Percentiles rank a stretch among this genome's conserved stretches.
phyloP scores from a whole-genome alignment of 2,888 invertebrate genomes.

The Leucoma salicis region DNA sequence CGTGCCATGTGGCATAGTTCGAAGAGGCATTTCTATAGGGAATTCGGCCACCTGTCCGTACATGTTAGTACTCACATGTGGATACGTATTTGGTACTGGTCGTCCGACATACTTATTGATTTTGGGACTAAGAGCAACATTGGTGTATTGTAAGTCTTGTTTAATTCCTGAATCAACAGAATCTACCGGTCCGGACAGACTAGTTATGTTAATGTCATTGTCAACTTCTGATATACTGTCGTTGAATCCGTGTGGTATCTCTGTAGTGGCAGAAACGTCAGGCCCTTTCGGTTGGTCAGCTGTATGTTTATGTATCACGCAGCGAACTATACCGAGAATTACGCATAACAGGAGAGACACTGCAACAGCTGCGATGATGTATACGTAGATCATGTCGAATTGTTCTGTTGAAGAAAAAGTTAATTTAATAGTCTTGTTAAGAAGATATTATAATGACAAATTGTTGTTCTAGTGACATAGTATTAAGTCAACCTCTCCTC shows the following conservation, averaged over 20 bases:
- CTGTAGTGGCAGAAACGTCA: conserved; percentile 87
- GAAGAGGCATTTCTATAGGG: conserved; percentile 78
- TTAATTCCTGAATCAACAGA: conserved; percentile 69
- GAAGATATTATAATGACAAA: no score
- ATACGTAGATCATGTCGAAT: conserved; percentile 90
- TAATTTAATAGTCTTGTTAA: neutral
- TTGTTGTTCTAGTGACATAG: no score
- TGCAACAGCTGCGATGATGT: conserved; percentile 89
- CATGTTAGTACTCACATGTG: conserved; percentile 77
- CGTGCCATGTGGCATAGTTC: conserved; percentile 75
- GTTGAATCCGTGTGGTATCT: conserved; percentile 90
- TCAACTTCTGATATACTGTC: conserved; percentile 94
- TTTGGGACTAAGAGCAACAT: conserved; percentile 71
- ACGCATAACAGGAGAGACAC: conserved; percentile 87
- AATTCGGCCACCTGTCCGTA: conserved; percentile 78
- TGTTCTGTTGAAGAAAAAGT: conserved; percentile 81
- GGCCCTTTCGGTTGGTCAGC: conserved; percentile 86
- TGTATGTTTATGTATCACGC: conserved; percentile 85
- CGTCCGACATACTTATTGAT: conserved; percentile 76
- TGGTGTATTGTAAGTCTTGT: conserved; percentile 72
- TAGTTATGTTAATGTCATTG: conserved; percentile 89
- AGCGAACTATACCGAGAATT: conserved; percentile 86
- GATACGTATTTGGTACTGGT: conserved; percentile 75
- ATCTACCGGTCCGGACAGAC: conserved; percentile 84
- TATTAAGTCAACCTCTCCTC: no score